These are phyloP conservation scores for Euproctis similis DNA, from an alignment of 2,888 invertebrate species.

Conservation along the genomic window DNA sequence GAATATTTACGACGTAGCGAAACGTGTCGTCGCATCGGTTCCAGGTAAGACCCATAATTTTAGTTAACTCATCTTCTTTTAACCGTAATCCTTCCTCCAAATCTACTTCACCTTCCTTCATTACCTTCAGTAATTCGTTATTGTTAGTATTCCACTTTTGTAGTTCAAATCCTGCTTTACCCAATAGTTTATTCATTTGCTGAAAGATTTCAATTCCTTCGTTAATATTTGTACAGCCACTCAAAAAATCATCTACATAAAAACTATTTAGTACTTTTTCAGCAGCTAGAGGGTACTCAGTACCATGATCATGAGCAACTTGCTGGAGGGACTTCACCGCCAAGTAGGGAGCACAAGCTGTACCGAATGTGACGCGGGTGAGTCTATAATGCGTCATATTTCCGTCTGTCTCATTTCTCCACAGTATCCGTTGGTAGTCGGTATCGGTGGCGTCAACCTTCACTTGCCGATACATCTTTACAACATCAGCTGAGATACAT, in stretches of 20 bases:
- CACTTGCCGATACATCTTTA: constrained; percentile 12
- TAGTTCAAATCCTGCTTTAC: no score
- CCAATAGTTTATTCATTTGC: no score
- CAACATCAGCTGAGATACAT: constrained; percentile 3
- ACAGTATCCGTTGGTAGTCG: constrained; percentile 6
- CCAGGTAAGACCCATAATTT: no score
- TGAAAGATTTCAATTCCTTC: no score
- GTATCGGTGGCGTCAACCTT: constrained; percentile 4
- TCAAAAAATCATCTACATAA: constrained; percentile 7
- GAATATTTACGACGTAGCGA: no score
- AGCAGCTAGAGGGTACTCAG: constrained; percentile 1
- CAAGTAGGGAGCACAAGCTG: constrained; percentile 5
- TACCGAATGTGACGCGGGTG: constrained; percentile 5
- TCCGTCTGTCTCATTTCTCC: background rate
- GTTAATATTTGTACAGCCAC: no score
- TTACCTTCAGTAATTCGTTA: background rate
- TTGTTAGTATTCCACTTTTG: constrained; percentile 9
- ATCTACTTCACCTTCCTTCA: no score
- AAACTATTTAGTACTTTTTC: constrained; percentile 1
- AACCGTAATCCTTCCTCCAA: no score
- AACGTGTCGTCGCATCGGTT: no score
- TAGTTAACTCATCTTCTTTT: no score
- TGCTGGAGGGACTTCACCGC: constrained; percentile 5
- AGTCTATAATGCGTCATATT: constrained; percentile 1
- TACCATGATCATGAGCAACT: constrained; percentile 4